phyloP scores from a whole-genome alignment of 2,888 invertebrate genomes.

The Caenorhabditis zanzibari region DNA sequence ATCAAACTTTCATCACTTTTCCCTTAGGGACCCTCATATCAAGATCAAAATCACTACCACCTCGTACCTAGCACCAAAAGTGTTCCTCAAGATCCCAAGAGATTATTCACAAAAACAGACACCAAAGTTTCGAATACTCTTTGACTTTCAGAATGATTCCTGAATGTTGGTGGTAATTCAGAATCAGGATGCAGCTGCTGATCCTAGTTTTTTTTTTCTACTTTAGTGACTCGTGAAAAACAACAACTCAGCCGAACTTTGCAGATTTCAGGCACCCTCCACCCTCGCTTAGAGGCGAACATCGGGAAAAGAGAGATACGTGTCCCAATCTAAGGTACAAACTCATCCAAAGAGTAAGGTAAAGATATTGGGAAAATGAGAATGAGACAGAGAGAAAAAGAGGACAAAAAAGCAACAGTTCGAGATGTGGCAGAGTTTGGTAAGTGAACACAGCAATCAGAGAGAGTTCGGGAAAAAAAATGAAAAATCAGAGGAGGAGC shows the following conservation, averaged over 20 bases:
- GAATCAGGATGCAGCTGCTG: conserved; percentile 39
- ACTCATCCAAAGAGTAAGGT: background rate
- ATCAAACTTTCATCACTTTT: conserved; percentile 30
- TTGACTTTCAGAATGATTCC: conserved; percentile 5
- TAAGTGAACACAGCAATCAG: conserved; percentile 5
- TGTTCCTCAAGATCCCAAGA: conserved; percentile 21
- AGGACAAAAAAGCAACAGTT: conserved; percentile 47
- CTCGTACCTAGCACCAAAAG: conserved; percentile 30
- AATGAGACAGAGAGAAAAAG: conserved; percentile 2
- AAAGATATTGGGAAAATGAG: conserved; percentile 16
- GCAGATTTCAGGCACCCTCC: background rate
- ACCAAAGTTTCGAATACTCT: conserved; percentile 23
- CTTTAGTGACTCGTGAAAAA: conserved; percentile 22
- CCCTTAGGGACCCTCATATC: conserved; percentile 22
- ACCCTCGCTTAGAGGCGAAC: background rate
- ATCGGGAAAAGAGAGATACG: background rate
- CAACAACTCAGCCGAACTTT: background rate
- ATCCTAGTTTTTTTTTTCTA: background rate
- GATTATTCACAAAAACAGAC: background rate
- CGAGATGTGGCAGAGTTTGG: conserved; percentile 31
- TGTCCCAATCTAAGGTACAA: conserved; percentile 1
- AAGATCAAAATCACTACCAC: conserved; percentile 13
- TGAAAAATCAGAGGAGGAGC: conserved; percentile 56
- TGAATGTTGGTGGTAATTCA: conserved; percentile 18
- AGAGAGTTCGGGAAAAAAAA: conserved; percentile 36